Evolutionary conservation across 1,140 invertebrate species (phyloP).

Genomic region (Eueides isabella): DNA sequence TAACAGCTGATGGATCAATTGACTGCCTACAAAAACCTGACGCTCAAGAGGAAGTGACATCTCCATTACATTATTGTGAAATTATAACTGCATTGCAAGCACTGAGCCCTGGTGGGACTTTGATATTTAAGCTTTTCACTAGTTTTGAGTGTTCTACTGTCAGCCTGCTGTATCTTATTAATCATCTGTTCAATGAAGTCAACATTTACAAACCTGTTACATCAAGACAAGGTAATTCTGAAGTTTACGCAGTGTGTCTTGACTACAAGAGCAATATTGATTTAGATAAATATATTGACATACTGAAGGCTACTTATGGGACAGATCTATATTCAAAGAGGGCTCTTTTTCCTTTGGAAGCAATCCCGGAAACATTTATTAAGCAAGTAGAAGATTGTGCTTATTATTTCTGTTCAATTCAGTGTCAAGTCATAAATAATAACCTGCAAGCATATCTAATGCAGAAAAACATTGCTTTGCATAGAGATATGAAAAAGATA

Average conservation of each 20-base stretch:
- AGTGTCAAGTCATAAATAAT: conserved; percentile 85
- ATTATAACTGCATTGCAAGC: conserved; percentile 88
- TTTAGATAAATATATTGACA: conserved; percentile 73
- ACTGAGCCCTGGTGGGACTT: conserved; percentile 88
- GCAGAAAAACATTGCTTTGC: conserved; percentile 73
- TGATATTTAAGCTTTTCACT: conserved; percentile 97
- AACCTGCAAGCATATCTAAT: conserved; percentile 85
- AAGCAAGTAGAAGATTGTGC: conserved; percentile 86
- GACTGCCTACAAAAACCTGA: conserved; percentile 92
- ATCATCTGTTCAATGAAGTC: conserved; percentile 88
- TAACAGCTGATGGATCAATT: conserved; percentile 97
- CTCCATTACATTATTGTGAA: conserved; percentile 92
- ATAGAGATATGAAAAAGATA: conserved; percentile 77
- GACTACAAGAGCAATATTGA: conserved; percentile 83
- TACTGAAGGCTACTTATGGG: conserved; percentile 81
- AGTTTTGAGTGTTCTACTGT: conserved; percentile 92
- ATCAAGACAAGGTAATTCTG: conserved; percentile 97
- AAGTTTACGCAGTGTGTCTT: conserved; percentile 93
- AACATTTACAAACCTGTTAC: conserved; percentile 93
- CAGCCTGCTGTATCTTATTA: conserved; percentile 91
- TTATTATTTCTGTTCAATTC: conserved; percentile 85
- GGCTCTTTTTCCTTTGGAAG: conserved; percentile 84
- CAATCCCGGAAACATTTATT: conserved; percentile 87
- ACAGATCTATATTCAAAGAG: conserved; percentile 67
- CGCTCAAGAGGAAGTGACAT: conserved; percentile 92